Base-by-base conservation (phyloP, 2,113 vertebrate genomes). In the Aegotheles bennettii region DNA sequence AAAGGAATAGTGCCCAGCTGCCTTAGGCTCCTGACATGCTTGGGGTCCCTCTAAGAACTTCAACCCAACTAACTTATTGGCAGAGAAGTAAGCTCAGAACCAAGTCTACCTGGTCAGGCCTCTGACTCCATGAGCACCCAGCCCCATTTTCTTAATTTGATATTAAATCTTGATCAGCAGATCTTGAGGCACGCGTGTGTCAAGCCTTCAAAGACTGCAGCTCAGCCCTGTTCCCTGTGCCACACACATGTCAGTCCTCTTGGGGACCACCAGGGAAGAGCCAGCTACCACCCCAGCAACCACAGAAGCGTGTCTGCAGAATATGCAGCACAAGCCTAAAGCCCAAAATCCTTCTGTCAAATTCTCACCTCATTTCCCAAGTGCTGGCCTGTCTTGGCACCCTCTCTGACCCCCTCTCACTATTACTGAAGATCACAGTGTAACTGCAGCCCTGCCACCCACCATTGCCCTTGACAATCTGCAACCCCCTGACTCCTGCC, bases 151-250 rank as follows among this genome's bases (percentile, higher is more conserved):
- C 35, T 74, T 81, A 67, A 47, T 13, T 38, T 29, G 12, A 28
- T 68, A 6, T 38, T 92, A 76, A 63, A 59, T 18, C 26, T 59
- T 38, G 11, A 47, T 47, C 11, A 63, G 38, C 23, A 56, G 36
- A 47, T 64, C 6, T 78, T 29, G 57, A 19, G 5, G 5, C 7
- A 60, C 0, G 0, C 1, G 38, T 40, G 0, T 51, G 6, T 42
- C n/a, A 83, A 45, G 26, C 3, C 10, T 42, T 69, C 36, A 25
- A 33, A 36, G 21, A 25, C 13, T 40, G 36, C 20, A 48, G 7
- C 40, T 33, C 20, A 51, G 25, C 19, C 20, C n/a, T 12, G 5
- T 9, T 36, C 40, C 25, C 5, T 0, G 0, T 11, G 16, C 35
- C 8, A 5, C 12, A 28, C 3, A 33, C 5, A 6, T 3, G 13